Percentiles rank a stretch among this genome's conserved stretches.
Evolutionary conservation across 1,140 invertebrate species (phyloP).

Genomic region (Euschistus heros): DNA sequence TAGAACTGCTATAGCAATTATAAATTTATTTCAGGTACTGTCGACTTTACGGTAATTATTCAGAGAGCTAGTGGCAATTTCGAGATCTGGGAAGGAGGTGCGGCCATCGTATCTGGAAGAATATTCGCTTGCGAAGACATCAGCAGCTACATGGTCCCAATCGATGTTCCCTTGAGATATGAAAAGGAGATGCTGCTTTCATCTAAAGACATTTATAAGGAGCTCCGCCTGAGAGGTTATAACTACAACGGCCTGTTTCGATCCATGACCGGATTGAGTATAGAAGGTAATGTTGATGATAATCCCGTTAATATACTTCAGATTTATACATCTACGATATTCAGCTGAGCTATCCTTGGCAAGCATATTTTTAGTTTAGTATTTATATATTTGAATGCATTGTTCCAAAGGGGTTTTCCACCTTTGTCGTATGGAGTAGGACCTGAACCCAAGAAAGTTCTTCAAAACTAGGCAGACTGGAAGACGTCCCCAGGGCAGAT

Average conservation of each 20-base stretch:
- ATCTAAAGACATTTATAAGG: slow-evolving; percentile 74
- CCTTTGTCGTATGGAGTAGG: no score
- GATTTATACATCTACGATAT: no score
- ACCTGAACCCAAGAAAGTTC: no score
- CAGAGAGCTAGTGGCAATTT: slow-evolving; percentile 73
- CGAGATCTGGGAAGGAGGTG: slow-evolving; percentile 70
- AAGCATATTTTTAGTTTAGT: no score
- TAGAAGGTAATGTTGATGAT: slow-evolving; percentile 38
- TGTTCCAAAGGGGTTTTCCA: no score
- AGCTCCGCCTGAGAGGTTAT: slow-evolving; percentile 80
- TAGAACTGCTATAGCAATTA: neutral
- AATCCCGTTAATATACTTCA: no score
- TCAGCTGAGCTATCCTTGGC: no score
- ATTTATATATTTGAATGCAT: no score
- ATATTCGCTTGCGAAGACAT: slow-evolving; percentile 45
- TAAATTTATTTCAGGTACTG: slow-evolving; percentile 33
- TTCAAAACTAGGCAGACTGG: no score
- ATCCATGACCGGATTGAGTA: slow-evolving; percentile 43
- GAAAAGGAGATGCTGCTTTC: neutral
- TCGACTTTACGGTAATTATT: slow-evolving; percentile 69
- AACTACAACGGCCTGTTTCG: slow-evolving; percentile 75
- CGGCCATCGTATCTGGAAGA: slow-evolving; percentile 64
- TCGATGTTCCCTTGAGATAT: slow-evolving; percentile 33
- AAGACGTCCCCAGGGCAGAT: no score
- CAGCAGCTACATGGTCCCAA: slow-evolving; percentile 34